A percentile compares a stretch with the other conserved stretches of the same genome.
phyloP scores from a whole-genome alignment of 2,797 vertebrate species.

The Clangula hyemalis region DNA sequence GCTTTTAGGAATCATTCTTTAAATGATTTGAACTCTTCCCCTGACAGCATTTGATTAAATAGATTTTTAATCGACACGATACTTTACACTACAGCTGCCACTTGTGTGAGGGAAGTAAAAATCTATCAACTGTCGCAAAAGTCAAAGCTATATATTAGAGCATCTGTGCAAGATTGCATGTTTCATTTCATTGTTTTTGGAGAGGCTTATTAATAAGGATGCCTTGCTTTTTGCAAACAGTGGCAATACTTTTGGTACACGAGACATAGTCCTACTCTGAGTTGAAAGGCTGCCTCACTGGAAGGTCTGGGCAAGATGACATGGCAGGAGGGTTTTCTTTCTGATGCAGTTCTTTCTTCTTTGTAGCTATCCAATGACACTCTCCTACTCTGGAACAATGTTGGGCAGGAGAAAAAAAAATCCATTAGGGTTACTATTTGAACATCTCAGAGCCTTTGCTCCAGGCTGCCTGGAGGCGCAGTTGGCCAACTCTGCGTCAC shows the following conservation, averaged over 20 bases:
- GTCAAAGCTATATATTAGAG: neutral
- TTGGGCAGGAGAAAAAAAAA: neutral
- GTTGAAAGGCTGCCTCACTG: neutral
- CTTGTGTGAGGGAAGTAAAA: neutral
- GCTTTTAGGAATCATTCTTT: neutral
- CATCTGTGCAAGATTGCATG: neutral
- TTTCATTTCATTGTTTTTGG: neutral
- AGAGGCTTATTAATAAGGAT: neutral
- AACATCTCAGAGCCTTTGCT: constrained; percentile 50
- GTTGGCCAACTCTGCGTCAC: neutral
- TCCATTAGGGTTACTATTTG: neutral
- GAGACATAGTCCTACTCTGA: neutral
- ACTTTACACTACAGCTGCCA: neutral
- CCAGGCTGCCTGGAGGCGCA: constrained; percentile 55
- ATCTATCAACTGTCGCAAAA: neutral
- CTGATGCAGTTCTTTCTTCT: neutral
- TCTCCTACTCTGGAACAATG: neutral
- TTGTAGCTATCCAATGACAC: neutral
- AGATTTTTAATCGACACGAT: neutral
- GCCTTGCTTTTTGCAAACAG: neutral
- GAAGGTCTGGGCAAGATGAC: neutral
- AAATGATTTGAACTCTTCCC: neutral
- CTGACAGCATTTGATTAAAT: neutral
- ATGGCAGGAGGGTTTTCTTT: neutral
- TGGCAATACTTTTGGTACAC: neutral